phyloP scores from a whole-genome alignment of 2,797 vertebrate species.

The Periophthalmus magnuspinnatus region DNA sequence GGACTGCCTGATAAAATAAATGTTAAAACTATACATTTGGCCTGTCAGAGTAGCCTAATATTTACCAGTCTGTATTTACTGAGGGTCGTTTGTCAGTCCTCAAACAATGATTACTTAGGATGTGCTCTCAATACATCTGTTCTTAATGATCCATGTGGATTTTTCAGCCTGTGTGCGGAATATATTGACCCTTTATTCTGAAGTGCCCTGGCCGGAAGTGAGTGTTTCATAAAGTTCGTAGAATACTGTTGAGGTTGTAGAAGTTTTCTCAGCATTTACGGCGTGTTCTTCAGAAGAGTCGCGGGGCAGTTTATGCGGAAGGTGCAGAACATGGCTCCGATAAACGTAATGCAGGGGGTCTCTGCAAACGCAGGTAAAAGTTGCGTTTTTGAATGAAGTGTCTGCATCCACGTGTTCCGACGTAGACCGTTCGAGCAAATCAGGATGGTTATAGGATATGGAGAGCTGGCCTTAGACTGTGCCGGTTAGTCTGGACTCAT shows the following conservation, averaged over 20 bases:
- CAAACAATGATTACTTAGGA: too few relatives aligned
- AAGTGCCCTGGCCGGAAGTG: constrained; percentile 24
- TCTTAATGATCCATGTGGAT: too few relatives aligned
- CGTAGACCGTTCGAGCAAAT: not conserved
- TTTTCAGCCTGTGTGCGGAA: not conserved
- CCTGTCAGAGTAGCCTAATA: not conserved
- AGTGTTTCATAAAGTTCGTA: not conserved
- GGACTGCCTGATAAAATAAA: too few relatives aligned
- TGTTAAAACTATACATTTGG: not conserved
- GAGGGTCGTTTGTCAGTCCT: too few relatives aligned
- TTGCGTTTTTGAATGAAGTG: not conserved
- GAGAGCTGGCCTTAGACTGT: not conserved
- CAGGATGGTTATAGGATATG: too few relatives aligned
- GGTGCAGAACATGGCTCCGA: constrained; percentile 47
- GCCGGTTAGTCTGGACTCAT: not conserved
- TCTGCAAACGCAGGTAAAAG: constrained; percentile 39
- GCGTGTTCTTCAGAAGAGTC: accelerated
- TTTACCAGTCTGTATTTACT: too few relatives aligned
- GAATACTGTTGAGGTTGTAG: not conserved
- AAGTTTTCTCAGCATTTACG: not conserved
- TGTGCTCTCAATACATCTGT: too few relatives aligned
- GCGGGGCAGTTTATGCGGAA: not conserved
- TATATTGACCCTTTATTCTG: constrained; percentile 40
- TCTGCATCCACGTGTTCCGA: not conserved
- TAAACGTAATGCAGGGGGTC: constrained; percentile 14